These are phyloP conservation scores for Amphimallon solstitiale DNA, from an alignment of 2,888 invertebrate genomes.

Conservation along the genomic window DNA sequence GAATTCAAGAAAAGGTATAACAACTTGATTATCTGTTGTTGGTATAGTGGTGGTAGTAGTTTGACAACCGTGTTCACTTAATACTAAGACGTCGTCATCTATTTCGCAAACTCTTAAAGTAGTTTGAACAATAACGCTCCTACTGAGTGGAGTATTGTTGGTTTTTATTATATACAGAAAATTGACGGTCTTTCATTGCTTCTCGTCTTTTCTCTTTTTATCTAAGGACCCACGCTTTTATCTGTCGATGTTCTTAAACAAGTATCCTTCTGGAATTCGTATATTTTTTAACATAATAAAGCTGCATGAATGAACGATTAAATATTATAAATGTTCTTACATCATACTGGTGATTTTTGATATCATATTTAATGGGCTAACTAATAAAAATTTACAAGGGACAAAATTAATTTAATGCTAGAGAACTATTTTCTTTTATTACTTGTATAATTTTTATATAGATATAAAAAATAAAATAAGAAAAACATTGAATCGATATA, in stretches of 20 bases:
- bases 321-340: not conserved
- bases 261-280: not conserved
- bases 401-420: no score
- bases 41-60: slow-evolving; percentile 42
- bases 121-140: slow-evolving; percentile 35
- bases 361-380: no score
- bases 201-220: not conserved
- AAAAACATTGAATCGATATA: no score
- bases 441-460: no score
- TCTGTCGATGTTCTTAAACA: not conserved
- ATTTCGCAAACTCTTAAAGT: slow-evolving; percentile 34
- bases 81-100: slow-evolving; percentile 30
- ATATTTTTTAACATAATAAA: slow-evolving; percentile 1
- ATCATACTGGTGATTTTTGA: slow-evolving; percentile 29
- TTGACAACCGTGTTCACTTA: slow-evolving; percentile 43
- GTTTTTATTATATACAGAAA: slow-evolving; percentile 17
- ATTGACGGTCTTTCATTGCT: slow-evolving; percentile 8
- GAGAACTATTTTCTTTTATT: no score
- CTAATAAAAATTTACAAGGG: no score
- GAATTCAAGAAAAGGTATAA: slow-evolving; percentile 42
- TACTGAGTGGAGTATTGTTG: slow-evolving; percentile 7
- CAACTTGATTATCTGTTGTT: slow-evolving; percentile 8
- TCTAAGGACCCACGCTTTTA: not conserved
- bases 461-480: no score
- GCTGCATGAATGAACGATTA: not conserved